Evolutionary conservation across 2,888 invertebrate genomes (phyloP).

Genomic region (Caenorhabditis sp.): DNA sequence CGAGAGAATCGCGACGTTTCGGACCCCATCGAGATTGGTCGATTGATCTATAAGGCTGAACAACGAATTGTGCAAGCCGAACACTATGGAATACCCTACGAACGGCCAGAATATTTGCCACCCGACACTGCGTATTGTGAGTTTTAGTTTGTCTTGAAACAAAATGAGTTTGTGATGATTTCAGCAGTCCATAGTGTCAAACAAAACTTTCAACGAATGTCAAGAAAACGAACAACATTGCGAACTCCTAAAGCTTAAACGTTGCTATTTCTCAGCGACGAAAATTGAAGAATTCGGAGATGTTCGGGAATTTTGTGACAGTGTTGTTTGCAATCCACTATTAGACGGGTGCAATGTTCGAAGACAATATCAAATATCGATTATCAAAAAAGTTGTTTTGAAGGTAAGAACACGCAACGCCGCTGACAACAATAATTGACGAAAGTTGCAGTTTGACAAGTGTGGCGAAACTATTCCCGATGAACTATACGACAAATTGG

Average conservation of each 20-base stretch:
- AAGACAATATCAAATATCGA: conserved; percentile 25
- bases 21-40: conserved; percentile 50
- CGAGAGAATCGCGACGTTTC: conserved; percentile 48
- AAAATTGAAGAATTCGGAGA: conserved; percentile 12
- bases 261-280: conserved; percentile 26
- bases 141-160: no score
- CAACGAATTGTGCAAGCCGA: conserved; percentile 58
- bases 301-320: conserved; percentile 1
- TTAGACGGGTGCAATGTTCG: conserved; percentile 23
- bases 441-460: conserved; percentile 13
- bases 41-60: conserved; percentile 54
- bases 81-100: conserved; percentile 66
- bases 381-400: conserved; percentile 24
- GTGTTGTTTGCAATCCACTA: conserved; percentile 20
- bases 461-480: conserved; percentile 15
- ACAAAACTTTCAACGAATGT: conserved; percentile 39
- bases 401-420: background rate
- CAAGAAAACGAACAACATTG: conserved; percentile 36
- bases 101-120: conserved; percentile 60
- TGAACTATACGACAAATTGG: conserved; percentile 29
- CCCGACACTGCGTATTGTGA: conserved; percentile 61
- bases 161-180: background rate
- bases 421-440: background rate
- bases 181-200: conserved; percentile 22
- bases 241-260: conserved; percentile 14